Conservation (phyloP, 2,113 vertebrate species). For the Pterocles gutturalis region DNA sequence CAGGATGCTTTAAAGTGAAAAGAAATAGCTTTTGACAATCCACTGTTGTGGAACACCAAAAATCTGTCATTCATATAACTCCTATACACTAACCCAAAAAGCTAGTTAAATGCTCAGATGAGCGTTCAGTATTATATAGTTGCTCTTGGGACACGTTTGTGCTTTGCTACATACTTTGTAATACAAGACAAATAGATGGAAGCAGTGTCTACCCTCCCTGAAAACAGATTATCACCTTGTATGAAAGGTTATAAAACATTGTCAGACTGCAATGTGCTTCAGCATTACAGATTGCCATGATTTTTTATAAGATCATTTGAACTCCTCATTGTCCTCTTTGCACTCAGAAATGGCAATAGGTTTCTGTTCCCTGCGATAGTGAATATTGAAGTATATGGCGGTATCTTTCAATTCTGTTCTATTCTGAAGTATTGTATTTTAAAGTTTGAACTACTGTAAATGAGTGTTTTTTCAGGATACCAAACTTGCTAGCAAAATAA, state of each 20-base stretch:
- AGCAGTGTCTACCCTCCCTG: background rate
- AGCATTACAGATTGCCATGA: background rate
- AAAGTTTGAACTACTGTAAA: background rate
- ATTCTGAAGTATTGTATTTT: background rate
- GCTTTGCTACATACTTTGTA: background rate
- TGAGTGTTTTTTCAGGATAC: background rate
- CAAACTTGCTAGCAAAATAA: background rate
- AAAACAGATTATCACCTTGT: background rate
- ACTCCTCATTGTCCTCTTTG: background rate
- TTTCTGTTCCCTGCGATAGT: background rate
- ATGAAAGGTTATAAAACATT: background rate
- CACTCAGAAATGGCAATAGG: background rate
- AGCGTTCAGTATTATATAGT: background rate
- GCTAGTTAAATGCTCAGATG: conserved; percentile 36
- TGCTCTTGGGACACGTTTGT: background rate
- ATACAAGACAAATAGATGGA: background rate
- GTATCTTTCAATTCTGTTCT: background rate
- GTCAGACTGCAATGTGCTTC: background rate
- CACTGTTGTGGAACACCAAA: conserved; percentile 9
- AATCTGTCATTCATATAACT: conserved; percentile 33
- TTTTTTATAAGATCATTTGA: background rate
- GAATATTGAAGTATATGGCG: background rate
- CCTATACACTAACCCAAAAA: conserved; percentile 15
- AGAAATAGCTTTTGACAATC: conserved; percentile 51
- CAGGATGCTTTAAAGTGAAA: conserved; percentile 20